phyloP scores from a whole-genome alignment of 2,797 vertebrate genomes.

The Cuniculus paca region DNA sequence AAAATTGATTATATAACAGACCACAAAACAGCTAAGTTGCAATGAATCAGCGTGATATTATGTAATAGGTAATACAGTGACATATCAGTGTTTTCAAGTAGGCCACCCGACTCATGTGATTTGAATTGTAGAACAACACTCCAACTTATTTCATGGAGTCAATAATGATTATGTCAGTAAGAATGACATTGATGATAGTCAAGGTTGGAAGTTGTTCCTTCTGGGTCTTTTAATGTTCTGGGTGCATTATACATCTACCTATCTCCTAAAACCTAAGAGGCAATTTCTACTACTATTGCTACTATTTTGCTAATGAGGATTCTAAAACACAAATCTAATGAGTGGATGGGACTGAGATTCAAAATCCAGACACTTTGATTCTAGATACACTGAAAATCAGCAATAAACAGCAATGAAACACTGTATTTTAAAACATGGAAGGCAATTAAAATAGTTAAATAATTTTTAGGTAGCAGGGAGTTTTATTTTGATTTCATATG shows the following conservation, averaged over 20 bases:
- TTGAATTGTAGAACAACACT: conserved; percentile 7
- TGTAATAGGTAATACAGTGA: not conserved
- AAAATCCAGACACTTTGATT: not conserved
- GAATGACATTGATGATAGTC: not conserved
- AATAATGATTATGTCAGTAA: not conserved
- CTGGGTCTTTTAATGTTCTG: too few relatives aligned
- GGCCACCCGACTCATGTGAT: not conserved
- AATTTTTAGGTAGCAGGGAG: not conserved
- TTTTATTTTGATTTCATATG: not conserved
- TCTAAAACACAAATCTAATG: not conserved
- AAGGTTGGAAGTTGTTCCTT: not conserved
- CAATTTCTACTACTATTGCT: not conserved
- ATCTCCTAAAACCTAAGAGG: not conserved
- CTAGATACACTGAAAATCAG: not conserved
- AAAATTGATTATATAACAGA: not conserved
- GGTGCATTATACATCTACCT: not conserved
- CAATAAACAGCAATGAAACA: not conserved
- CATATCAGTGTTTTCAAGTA: not conserved
- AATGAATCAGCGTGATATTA: not conserved
- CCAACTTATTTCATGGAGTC: not conserved
- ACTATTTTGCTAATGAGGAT: conserved; percentile 1
- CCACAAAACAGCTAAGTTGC: not conserved
- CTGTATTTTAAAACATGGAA: not conserved
- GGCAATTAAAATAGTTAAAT: not conserved
- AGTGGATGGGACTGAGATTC: not conserved